Evolutionary conservation across 1,140 invertebrate species (phyloP), one percentile per base, ranked within the genome.

Genomic region (Cotesia vestalis): DNA sequence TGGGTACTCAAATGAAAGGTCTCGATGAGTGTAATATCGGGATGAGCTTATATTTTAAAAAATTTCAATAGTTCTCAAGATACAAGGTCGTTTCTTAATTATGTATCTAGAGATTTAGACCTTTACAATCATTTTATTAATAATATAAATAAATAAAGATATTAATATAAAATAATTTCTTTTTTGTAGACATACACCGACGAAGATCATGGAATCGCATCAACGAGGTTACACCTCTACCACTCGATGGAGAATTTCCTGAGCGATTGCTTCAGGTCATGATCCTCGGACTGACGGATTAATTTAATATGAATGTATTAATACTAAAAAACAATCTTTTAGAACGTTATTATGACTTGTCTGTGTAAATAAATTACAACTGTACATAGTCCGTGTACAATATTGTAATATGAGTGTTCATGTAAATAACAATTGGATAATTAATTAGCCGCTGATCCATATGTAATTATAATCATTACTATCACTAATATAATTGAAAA

Each of bases 231-330:
- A 51, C 97, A 98, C 88, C 88, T 98, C 51, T 98, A 98, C 81
- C 93, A 96, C 80, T 94, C 94, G 0, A 87, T 98, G 79, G 95
- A 95, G 80, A 89, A 92, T 76, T 99, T 98, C 84, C 90, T 96
- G 79, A 90, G 91, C 60, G 91, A 93, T 78, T 97, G 96, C 83
- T 95, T 94, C 20, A 78, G 83, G 68, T 76, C 78, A 76, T 78
- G 76, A 53, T 85, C 81, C 79, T 84, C 77, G 40, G 66, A 40
- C 35, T 40, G 27, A 38, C 2, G 12, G 40, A 55, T 55, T 51
- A 55, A 4, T 57, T 66, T 14, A 64, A 57, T 51, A 36, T 8
- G 34, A 35, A 12, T 69, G 52, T 55, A 46, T 38, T 61, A n/a
- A 40, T 66, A 66, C 51, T 83, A 81, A 66, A 74, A 76, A 69